Evolutionary conservation across 2,113 vertebrate genomes (phyloP).

Genomic region (Acanthisitta chloris): DNA sequence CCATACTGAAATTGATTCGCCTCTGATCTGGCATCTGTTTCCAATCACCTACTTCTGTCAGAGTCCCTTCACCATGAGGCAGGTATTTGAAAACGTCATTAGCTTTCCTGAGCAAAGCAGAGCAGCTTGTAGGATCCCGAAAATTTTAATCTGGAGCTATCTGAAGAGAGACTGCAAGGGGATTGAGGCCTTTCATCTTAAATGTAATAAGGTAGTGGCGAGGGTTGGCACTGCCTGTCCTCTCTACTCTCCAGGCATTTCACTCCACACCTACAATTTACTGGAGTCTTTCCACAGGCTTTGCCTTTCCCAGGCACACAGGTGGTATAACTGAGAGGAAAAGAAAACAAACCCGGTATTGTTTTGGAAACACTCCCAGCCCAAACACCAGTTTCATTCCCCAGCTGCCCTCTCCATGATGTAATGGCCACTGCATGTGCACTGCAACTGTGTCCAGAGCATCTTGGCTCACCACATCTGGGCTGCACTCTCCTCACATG

Average conservation of each 20-base stretch:
- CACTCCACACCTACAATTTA: slow-evolving; percentile 63
- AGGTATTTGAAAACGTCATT: not conserved
- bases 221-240: slow-evolving; percentile 36
- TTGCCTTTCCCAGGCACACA: slow-evolving; percentile 39
- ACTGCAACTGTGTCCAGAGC: not conserved
- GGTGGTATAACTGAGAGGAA: slow-evolving; percentile 24
- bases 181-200: slow-evolving; percentile 46
- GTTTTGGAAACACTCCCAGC: slow-evolving; percentile 37
- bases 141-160: not conserved
- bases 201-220: slow-evolving; percentile 52
- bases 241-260: slow-evolving; percentile 58
- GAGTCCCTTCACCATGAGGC: not conserved
- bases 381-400: not conserved
- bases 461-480: not conserved
- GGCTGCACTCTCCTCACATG: not conserved
- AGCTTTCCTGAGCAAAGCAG: not conserved
- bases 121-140: not conserved
- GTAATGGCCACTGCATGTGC: not conserved
- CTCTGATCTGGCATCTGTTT: not conserved
- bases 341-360: not conserved
- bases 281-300: slow-evolving; percentile 27
- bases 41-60: not conserved
- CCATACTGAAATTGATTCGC: not conserved
- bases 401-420: slow-evolving; percentile 19
- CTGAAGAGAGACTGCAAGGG: slow-evolving; percentile 7